Evolutionary conservation across 2,113 vertebrate genomes (phyloP), one percentile per base, ranked within the genome.

Genomic region (Bubo blakistoni): DNA sequence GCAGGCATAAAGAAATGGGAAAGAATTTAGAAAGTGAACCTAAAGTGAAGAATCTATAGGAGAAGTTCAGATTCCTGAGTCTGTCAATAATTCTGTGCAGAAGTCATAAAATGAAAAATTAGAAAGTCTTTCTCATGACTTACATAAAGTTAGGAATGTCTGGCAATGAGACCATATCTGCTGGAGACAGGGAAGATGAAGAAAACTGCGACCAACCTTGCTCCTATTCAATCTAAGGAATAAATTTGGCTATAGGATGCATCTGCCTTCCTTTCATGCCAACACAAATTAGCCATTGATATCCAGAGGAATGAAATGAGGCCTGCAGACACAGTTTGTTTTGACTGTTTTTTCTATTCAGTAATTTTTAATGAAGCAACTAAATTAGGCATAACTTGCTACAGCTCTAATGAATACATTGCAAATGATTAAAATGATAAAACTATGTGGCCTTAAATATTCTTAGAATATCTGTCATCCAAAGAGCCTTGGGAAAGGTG

Each of bases 391-490:
- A 98, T 96, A 98, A 93, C 59, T 97, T 97, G 55, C 49, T 97
- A 71, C 63, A 95, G 85, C 66, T 97, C 96, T 97, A 98, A 97
- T 92, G 83, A 96, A 96, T 90, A 92, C 90, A 97, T 72, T 97
- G 92, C 93, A 97, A 92, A 97, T 97, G 32, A 97, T 98, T 97
- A 97, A 98, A 98, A 97, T 97, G 29, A 97, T 97, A 97, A 97
- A 97, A 90, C 81, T 72, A 79, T 46, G 29, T 80, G 86, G 76
- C 46, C 92, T 96, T 97, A 97, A 97, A 96, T 94, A 94, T 70
- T 96, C 69, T 95, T 95, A 94, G 93, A 94, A 92, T 65, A 97
- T 81, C 83, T 96, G 80, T 94, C 66, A 97, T 72, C 81, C 92
- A 92, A 88, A 96, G 47, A 96, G 77, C 89, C 91, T 90, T 86